These are phyloP conservation scores for Aelia acuminata DNA, from an alignment of 2,888 invertebrate species.

Conservation along the genomic window DNA sequence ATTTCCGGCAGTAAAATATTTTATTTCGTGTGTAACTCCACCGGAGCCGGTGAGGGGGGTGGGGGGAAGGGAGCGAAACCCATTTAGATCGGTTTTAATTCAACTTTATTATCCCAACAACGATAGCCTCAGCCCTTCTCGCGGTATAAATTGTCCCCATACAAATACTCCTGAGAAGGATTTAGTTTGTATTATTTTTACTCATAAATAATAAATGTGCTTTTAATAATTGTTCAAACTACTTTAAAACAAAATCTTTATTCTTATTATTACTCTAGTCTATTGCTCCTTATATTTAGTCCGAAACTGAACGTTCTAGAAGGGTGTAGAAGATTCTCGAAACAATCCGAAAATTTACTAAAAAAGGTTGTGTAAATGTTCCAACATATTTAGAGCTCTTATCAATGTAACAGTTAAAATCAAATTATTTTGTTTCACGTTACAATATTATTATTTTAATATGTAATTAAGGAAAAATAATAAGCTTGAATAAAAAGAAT, in stretches of 20 bases:
- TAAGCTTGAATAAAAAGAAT: too few species aligned
- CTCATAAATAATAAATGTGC: slow-evolving; percentile 4
- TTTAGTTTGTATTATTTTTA: background rate
- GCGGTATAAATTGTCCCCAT: slow-evolving; percentile 28
- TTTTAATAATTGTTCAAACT: background rate
- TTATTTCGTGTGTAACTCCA: slow-evolving; percentile 58
- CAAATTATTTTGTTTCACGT: too few species aligned
- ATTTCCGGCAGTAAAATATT: slow-evolving; percentile 59
- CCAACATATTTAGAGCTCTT: too few species aligned
- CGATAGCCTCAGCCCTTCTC: background rate
- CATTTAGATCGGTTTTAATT: slow-evolving; percentile 56
- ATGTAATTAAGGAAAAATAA: too few species aligned
- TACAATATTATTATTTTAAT: too few species aligned
- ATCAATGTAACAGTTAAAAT: too few species aligned
- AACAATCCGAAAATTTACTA: too few species aligned
- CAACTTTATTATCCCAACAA: slow-evolving; percentile 52
- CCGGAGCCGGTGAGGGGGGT: background rate
- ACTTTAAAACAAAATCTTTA: background rate
- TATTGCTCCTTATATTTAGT: too few species aligned
- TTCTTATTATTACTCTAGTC: background rate
- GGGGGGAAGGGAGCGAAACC: background rate
- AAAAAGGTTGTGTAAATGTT: too few species aligned
- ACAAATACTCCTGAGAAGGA: slow-evolving; percentile 11
- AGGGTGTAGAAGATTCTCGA: too few species aligned
- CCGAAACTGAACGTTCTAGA: too few species aligned